Evolutionary conservation across 2,113 vertebrate species (phyloP).

Genomic region (Nycticebus coucang): DNA sequence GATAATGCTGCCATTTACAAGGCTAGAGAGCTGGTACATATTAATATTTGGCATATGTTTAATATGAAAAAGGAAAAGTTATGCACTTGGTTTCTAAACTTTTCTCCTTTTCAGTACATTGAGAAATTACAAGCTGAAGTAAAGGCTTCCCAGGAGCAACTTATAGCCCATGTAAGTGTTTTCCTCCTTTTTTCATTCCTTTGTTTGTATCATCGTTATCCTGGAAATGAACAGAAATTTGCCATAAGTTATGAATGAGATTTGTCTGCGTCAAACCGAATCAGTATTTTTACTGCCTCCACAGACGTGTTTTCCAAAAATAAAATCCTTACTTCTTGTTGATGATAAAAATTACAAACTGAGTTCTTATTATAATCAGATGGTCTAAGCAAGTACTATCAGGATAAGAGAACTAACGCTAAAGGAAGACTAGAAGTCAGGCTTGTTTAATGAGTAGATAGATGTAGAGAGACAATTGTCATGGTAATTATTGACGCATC

Average conservation of each 20-base stretch:
- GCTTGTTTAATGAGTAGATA: not conserved
- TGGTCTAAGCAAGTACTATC: not conserved
- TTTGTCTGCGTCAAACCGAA: not conserved
- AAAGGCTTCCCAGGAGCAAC: constrained; percentile 51
- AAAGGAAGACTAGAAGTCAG: not conserved
- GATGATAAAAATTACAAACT: not conserved
- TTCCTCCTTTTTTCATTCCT: not conserved
- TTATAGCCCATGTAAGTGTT: not conserved
- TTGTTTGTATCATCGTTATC: not conserved
- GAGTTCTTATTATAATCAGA: not conserved
- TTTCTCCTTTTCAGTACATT: constrained; percentile 49
- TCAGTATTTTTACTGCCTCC: not conserved
- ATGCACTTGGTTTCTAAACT: not conserved
- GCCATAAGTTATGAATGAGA: not conserved
- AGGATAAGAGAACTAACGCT: not conserved
- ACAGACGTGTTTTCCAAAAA: not conserved
- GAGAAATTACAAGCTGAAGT: constrained; percentile 56
- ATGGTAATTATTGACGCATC: not conserved
- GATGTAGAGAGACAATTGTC: not conserved
- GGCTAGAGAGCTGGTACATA: not conserved
- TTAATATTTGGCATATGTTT: not conserved
- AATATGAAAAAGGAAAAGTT: not conserved
- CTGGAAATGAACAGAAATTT: not conserved
- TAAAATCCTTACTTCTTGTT: not conserved
- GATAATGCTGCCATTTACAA: not conserved